Conservation (phyloP, 2,797 vertebrate species). For the Clarias fuscus region DNA sequence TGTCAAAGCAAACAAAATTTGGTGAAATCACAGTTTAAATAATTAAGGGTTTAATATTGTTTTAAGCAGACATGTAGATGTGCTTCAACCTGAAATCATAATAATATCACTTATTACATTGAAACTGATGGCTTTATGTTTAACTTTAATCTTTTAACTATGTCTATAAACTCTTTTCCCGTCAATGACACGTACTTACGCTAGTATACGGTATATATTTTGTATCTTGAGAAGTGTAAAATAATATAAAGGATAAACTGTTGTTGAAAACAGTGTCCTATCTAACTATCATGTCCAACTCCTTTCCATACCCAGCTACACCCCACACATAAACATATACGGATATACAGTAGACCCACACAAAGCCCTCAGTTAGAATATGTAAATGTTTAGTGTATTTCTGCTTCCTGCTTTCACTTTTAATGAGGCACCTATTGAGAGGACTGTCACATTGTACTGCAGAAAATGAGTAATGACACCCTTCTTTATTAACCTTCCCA, state of each 20-base stretch:
- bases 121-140: no score
- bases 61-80: no score
- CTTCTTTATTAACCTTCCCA: neutral
- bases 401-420: neutral
- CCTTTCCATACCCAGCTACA: neutral
- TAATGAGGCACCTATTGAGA: conserved; percentile 22
- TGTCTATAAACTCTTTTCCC: no score
- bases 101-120: no score
- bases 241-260: neutral
- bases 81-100: no score
- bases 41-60: no score
- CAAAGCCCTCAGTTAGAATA: neutral
- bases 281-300: neutral
- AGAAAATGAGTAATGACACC: neutral
- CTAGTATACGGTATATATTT: neutral
- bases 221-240: neutral
- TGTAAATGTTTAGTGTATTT: conserved; percentile 11
- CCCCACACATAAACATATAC: neutral
- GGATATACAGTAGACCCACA: neutral
- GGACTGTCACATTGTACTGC: conserved; percentile 14
- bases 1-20: no score
- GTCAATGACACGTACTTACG: no score
- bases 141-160: no score
- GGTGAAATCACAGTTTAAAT: no score
- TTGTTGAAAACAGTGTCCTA: neutral